Conservation (phyloP, 1,140 invertebrate genomes). For the Mizuhopecten yessoensis region DNA sequence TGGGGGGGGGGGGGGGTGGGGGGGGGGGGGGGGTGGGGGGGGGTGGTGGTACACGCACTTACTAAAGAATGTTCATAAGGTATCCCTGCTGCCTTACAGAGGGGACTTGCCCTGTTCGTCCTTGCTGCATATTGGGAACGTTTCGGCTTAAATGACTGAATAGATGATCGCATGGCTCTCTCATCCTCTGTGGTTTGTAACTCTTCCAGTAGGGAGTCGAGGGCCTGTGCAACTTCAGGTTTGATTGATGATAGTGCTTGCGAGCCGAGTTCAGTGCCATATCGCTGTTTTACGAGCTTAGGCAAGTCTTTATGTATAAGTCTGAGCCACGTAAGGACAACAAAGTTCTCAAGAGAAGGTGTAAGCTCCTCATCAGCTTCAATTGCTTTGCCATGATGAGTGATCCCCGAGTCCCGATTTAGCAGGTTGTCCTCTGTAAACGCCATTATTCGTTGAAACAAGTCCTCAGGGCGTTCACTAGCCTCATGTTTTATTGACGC, state of each 20-base stretch:
- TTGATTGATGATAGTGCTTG: slow-evolving; percentile 54
- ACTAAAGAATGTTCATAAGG: slow-evolving; percentile 57
- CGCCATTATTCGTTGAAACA: too few species aligned
- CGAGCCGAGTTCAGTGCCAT: slow-evolving; percentile 57
- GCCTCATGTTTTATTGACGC: too few species aligned
- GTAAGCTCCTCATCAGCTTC: too few species aligned
- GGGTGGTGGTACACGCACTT: slow-evolving; percentile 57
- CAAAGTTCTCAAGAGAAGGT: too few species aligned
- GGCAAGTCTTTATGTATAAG: slow-evolving; percentile 57
- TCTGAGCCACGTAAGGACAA: too few species aligned
- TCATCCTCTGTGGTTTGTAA: neutral
- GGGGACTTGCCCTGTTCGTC: slow-evolving; percentile 52
- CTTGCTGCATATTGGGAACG: neutral
- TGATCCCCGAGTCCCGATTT: too few species aligned
- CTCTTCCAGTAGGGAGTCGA: neutral
- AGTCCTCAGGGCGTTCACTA: too few species aligned
- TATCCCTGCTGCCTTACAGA: slow-evolving; percentile 56
- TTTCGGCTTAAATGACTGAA: neutral
- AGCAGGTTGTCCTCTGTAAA: too few species aligned
- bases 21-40: too few species aligned
- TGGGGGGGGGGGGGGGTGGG: too few species aligned
- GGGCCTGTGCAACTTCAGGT: slow-evolving; percentile 41
- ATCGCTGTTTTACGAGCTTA: slow-evolving; percentile 60
- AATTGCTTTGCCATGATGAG: too few species aligned
- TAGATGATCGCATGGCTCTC: neutral